Conservation (phyloP, 1,140 invertebrate genomes). For the Ditylenchus dipsaci region DNA sequence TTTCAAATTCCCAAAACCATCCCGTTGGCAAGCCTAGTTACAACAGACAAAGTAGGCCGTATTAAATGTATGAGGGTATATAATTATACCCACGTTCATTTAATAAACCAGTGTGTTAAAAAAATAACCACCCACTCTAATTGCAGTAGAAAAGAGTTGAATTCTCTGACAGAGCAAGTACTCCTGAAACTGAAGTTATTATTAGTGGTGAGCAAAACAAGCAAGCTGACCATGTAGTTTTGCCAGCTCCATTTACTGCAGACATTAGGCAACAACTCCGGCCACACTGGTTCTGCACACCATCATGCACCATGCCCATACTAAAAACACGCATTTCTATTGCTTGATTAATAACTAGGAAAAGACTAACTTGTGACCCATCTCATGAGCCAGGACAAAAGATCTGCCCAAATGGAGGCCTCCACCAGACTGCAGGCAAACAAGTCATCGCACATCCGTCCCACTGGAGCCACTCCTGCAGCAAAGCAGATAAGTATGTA, state of each 20-base stretch:
- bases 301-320: constrained; percentile 58
- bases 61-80: no score
- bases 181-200: constrained; percentile 17
- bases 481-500: no score
- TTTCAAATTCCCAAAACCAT: no score
- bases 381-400: constrained; percentile 57
- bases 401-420: constrained; percentile 53
- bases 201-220: no score
- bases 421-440: constrained; percentile 56
- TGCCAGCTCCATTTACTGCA: constrained; percentile 57
- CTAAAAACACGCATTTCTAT: constrained; percentile 28
- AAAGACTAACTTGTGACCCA: constrained; percentile 53
- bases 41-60: no score
- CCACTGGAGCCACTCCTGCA: constrained; percentile 53
- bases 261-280: constrained; percentile 56
- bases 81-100: no score
- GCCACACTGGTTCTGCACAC: constrained; percentile 56
- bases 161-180: constrained; percentile 55
- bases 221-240: constrained; percentile 48
- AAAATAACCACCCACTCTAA: constrained; percentile 46
- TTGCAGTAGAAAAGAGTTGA: constrained; percentile 57
- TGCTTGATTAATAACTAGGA: neutral
- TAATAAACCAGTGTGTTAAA: no score
- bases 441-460: constrained; percentile 58
- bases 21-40: no score